A percentile compares a stretch with the other conserved stretches of the same genome.
Evolutionary conservation across 1,140 invertebrate species (phyloP).

Genomic region (Mylabris phalerata): DNA sequence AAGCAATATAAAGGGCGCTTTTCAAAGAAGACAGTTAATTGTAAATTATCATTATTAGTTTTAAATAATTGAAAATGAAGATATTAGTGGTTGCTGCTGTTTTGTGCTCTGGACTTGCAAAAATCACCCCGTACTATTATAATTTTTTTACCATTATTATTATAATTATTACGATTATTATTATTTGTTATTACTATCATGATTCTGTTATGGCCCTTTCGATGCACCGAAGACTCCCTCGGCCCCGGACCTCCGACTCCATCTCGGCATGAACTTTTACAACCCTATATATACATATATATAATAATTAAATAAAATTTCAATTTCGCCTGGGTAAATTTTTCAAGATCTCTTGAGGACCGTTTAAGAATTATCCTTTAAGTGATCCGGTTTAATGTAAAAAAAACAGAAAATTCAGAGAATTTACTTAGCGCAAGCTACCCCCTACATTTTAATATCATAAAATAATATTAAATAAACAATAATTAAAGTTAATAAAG

Average conservation of each 20-base stretch:
- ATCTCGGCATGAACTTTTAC: conserved; percentile 14
- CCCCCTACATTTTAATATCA: conserved; percentile 8
- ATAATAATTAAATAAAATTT: conserved; percentile 13
- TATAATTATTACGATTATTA: too few species aligned
- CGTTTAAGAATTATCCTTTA: conserved; percentile 2
- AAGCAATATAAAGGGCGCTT: too few species aligned
- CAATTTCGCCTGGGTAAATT: conserved; percentile 12
- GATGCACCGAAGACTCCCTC: conserved; percentile 11
- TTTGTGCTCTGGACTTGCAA: conserved; percentile 10
- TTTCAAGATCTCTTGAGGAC: conserved; percentile 15
- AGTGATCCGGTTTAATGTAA: neutral
- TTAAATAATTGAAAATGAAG: too few species aligned
- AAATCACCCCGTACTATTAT: conserved; percentile 1
- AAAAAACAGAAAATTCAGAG: conserved; percentile 7
- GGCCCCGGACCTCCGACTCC: conserved; percentile 14
- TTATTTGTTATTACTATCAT: too few species aligned
- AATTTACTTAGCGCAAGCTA: conserved; percentile 11
- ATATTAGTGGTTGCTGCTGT: neutral
- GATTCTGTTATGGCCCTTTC: neutral
- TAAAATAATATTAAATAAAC: neutral
- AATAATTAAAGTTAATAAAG: neutral
- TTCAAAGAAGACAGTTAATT: too few species aligned
- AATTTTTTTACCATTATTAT: too few species aligned
- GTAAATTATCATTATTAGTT: too few species aligned
- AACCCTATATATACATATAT: too few species aligned